Evolutionary conservation across 2,888 invertebrate genomes (phyloP), one percentile per base, ranked within the genome.

Genomic region (Latheticus oryzae): DNA sequence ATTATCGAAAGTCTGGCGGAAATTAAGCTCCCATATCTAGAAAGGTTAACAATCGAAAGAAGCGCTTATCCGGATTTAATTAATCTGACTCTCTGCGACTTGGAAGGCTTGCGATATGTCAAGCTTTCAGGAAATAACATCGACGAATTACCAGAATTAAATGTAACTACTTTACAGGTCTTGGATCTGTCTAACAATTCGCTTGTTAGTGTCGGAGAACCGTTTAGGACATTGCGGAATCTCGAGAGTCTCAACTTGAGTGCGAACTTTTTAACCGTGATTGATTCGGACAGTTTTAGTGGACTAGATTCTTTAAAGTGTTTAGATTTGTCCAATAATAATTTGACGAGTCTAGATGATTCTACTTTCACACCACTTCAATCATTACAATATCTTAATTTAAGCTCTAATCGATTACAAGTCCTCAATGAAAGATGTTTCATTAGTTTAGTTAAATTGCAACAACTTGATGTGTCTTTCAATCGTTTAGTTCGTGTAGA

Each of bases 241-340:
- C 79, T 90, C 38, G 83, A 84, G 68, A 84, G 85, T 77, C 80
- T 93, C 42, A 84, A 86, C 74, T 78, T 92, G 68, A 87, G 87
- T 72, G 83, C 83, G 68, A 93, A 93, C 77, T 81, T 82, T 50
- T 83, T 92, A 58, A 73, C 79, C 48, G 79, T 73, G 62, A 81
- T 86, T 68, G 80, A 80, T 69, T 81, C 82, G 60, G 79, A 80
- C 65, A 84, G 84, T 70, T 87, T 90, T 68, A 80, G 80, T 62
- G 84, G 85, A 21, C 79, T 91, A 60, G 76, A 78, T 9, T 82
- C 82, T 63, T 79, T 93, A 62, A 86, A 87, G 73, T 84, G 83
- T 42, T 79, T 93, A 67, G 88, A 90, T 71, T 77, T 93, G 47
- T 87, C 89, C 28, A 82, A 84, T 71, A 92, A 91, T 75, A 83